Conservation (phyloP, 2,113 vertebrate genomes). For the Riparia riparia region DNA sequence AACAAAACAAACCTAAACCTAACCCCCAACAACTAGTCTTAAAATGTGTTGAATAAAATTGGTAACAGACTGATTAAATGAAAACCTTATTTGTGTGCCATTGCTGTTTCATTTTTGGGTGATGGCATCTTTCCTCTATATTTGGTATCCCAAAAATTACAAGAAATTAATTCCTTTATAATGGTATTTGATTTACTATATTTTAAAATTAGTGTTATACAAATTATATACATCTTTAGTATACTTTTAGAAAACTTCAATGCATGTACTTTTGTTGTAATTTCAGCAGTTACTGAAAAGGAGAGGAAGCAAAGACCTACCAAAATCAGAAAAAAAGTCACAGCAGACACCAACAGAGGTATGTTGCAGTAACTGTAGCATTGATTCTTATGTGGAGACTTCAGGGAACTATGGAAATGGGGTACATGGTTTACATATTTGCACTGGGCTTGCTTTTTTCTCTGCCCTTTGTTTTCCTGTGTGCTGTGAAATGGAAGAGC, state of each 20-base stretch:
- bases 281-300: constrained; percentile 91
- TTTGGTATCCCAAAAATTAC: not conserved
- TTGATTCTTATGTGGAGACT: not conserved
- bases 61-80: not conserved
- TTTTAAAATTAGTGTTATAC: not conserved
- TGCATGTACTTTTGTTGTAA: constrained; percentile 27
- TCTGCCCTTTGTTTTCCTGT: not conserved
- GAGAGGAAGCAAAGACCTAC: constrained; percentile 93
- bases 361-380: constrained; percentile 19
- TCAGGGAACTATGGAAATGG: not conserved
- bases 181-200: not conserved
- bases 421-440: not conserved
- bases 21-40: not conserved
- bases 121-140: not conserved
- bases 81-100: not conserved
- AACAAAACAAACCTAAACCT: no score
- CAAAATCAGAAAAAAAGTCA: constrained; percentile 89
- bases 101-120: not conserved
- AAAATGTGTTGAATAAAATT: not conserved
- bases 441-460: not conserved
- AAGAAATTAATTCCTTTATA: not conserved
- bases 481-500: not conserved
- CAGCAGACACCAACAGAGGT: constrained; percentile 93
- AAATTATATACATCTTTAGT: not conserved
- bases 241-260: not conserved